Conservation (phyloP, 2,888 invertebrate genomes). For the Dexiosoma caninum region DNA sequence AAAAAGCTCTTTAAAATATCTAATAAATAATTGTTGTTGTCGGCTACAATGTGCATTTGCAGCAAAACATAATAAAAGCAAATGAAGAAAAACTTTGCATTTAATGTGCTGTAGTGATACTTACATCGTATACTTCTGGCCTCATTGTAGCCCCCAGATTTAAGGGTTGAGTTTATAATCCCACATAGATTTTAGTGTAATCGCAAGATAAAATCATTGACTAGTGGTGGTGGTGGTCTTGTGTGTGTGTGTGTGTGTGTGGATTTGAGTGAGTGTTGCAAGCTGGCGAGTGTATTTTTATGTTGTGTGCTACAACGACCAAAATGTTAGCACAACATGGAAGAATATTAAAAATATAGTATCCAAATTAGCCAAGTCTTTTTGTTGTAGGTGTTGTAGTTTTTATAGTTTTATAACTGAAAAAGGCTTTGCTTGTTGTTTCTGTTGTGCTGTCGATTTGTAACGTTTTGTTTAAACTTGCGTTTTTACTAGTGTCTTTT, state of each 20-base stretch:
- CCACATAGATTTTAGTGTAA: slow-evolving; percentile 71
- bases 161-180: slow-evolving; percentile 78
- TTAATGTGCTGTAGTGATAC: slow-evolving; percentile 62
- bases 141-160: slow-evolving; percentile 78
- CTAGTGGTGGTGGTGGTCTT: slow-evolving; percentile 62
- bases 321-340: slow-evolving; percentile 9
- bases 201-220: slow-evolving; percentile 55
- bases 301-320: neutral
- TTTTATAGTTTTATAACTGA: neutral
- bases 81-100: neutral
- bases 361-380: slow-evolving; percentile 42
- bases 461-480: slow-evolving; percentile 37
- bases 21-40: slow-evolving; percentile 33
- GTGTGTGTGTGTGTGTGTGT: slow-evolving; percentile 41
- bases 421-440: slow-evolving; percentile 18
- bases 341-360: slow-evolving; percentile 33
- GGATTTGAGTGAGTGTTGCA: neutral
- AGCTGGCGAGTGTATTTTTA: slow-evolving; percentile 9
- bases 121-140: slow-evolving; percentile 78
- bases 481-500: slow-evolving; percentile 8
- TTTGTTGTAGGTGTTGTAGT: neutral
- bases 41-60: neutral
- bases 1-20: slow-evolving; percentile 42
- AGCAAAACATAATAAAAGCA: neutral
- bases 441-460: slow-evolving; percentile 42